phyloP scores from a whole-genome alignment of 2,113 vertebrate genomes.

The Spermophilus dauricus region DNA sequence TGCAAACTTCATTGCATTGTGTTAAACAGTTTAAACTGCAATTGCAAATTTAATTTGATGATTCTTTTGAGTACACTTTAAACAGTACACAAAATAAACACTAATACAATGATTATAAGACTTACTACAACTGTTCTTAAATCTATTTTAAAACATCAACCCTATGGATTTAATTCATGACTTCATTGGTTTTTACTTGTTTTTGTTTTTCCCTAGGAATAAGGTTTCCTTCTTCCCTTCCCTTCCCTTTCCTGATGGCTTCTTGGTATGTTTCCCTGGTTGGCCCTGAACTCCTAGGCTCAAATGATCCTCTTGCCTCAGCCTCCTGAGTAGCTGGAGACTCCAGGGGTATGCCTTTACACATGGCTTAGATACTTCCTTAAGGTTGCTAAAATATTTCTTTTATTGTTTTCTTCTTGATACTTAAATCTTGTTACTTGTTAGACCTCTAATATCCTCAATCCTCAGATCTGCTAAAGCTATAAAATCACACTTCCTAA shows the following conservation, averaged over 20 bases:
- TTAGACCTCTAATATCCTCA: too few relatives aligned
- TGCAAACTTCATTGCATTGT: not conserved
- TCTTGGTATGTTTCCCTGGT: too few relatives aligned
- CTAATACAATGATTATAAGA: not conserved
- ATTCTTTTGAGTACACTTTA: not conserved
- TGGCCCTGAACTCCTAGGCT: not conserved
- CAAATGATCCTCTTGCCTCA: not conserved
- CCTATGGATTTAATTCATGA: not conserved
- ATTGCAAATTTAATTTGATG: conserved; percentile 15
- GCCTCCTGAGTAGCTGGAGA: not conserved
- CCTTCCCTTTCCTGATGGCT: too few relatives aligned
- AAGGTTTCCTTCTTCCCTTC: not conserved
- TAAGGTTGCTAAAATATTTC: not conserved
- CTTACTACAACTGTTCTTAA: not conserved
- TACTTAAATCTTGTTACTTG: too few relatives aligned
- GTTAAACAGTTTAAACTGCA: not conserved
- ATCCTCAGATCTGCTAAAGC: too few relatives aligned
- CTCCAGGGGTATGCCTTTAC: not conserved
- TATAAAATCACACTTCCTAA: too few relatives aligned
- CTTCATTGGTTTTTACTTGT: not conserved
- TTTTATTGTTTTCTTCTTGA: too few relatives aligned
- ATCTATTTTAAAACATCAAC: not conserved
- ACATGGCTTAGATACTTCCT: not conserved
- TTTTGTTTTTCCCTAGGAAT: not conserved
- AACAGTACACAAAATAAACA: not conserved